phyloP scores from a whole-genome alignment of 35 echinoderm and acorn worm genomes.

The Ophiothrix spiculata region DNA sequence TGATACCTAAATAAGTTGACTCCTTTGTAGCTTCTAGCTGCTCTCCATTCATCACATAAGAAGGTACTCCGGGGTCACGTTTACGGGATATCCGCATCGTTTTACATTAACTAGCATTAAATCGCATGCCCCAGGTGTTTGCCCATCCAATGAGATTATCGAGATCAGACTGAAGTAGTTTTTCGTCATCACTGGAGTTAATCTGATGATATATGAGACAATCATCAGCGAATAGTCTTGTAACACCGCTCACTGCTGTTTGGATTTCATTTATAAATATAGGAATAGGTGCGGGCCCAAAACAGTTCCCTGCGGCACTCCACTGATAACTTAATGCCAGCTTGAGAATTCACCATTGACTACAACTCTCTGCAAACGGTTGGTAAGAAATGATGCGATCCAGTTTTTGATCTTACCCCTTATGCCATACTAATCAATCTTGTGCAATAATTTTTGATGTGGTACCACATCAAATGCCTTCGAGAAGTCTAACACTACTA shows the following conservation, averaged over 20 bases:
- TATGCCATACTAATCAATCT: too few species aligned
- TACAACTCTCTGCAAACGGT: too few species aligned
- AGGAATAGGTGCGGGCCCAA: too few species aligned
- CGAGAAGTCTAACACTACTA: too few species aligned
- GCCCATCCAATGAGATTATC: constrained; percentile 28
- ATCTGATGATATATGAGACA: constrained; percentile 16
- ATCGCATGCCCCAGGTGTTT: constrained; percentile 20
- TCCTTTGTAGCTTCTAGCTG: too few species aligned
- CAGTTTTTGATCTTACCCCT: too few species aligned
- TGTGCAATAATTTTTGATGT: too few species aligned
- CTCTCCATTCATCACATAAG: background rate
- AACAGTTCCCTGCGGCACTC: background rate
- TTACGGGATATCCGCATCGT: constrained; percentile 28
- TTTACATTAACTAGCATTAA: constrained; percentile 18
- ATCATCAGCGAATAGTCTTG: constrained; percentile 34
- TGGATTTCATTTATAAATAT: too few species aligned
- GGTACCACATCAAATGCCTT: background rate
- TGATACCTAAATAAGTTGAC: background rate
- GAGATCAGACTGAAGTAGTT: constrained; percentile 18
- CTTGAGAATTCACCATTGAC: too few species aligned
- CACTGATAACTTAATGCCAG: too few species aligned
- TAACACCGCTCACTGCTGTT: too few species aligned
- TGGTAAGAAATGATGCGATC: too few species aligned
- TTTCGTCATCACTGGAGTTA: constrained; percentile 22
- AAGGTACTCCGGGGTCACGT: constrained; percentile 8